Base-by-base conservation (phyloP, 2,888 invertebrate genomes). In the Drosophila mimica region DNA sequence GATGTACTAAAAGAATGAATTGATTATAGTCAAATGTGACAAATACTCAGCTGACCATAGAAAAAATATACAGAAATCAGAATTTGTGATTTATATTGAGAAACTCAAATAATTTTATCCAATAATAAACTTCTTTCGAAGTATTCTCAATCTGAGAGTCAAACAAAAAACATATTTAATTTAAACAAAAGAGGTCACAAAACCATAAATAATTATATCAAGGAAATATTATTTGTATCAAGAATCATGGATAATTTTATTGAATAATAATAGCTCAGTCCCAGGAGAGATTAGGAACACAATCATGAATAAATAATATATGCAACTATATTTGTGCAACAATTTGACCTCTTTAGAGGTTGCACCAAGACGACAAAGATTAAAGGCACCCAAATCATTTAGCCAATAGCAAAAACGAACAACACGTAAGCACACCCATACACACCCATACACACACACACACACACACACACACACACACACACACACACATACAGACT, bases 351-450 rank as follows among this genome's bases (percentile, higher is more conserved):
- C 25, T 57, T 62, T 43, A 51, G 64, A 30, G 72, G 13, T 38
- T 43, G n/a, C 49, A n/a, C 60, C 28, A 65, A 75, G 38, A n/a
- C 25, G 15, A 38, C 43, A 43, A 30, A 61, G 59, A 61, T 77
- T 67, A 62, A 81, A 77, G 72, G 43, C 69, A 73, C 51, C 67
- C 67, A 71, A 69, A 76, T 76, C 76, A 79, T 68, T 66, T 59
- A 69, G 40, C 28, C 51, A 59, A 65, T 66, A 56, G 20, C 40
- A 76, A 73, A 64, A 69, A 59, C 36, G 30, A 59, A 61, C 15
- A 49, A 60, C 71, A 53, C 34, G 17, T n/a, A 25, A 38, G 38
- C 28, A 30, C 30, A 61, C 25, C 25, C 25, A 25, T 25, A 13
- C 4, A 46, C 43, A 38, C 38, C 8, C 38, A 38, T 17, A 8